Conservation (phyloP, 2,888 invertebrate genomes). For the Spisula solida region DNA sequence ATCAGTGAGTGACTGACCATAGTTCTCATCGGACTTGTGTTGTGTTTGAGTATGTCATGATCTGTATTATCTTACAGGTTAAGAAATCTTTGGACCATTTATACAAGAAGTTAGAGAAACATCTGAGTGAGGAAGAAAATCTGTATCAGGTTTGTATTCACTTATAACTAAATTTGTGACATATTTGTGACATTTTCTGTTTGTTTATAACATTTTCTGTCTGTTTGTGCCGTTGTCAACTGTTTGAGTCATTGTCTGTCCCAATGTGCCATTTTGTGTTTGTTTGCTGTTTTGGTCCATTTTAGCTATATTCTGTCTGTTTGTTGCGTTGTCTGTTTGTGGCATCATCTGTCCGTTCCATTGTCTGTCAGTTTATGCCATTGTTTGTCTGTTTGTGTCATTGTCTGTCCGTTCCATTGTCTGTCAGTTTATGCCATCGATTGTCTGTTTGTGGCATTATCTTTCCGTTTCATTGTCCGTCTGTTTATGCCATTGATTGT, state of each 20-base stretch:
- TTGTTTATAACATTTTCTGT: neutral
- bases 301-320: no score
- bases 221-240: neutral
- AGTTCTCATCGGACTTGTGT: neutral
- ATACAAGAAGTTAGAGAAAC: conserved; percentile 98
- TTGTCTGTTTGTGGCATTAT: no score
- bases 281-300: no score
- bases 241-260: neutral
- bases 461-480: no score
- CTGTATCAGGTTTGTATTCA: conserved; percentile 91
- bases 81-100: conserved; percentile 97
- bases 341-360: no score
- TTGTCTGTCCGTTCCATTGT: no score
- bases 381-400: no score
- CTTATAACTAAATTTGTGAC: neutral
- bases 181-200: neutral
- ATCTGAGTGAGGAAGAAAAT: conserved; percentile 94
- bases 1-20: no score
- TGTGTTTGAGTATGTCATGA: neutral
- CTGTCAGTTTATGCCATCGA: no score
- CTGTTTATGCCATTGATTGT: no score
- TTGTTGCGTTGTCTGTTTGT: no score
- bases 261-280: neutral
- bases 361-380: no score
- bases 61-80: conserved; percentile 88